Evolutionary conservation across 2,888 invertebrate genomes (phyloP), one percentile per base, ranked within the genome.

Genomic region (Drosophila borborema): DNA sequence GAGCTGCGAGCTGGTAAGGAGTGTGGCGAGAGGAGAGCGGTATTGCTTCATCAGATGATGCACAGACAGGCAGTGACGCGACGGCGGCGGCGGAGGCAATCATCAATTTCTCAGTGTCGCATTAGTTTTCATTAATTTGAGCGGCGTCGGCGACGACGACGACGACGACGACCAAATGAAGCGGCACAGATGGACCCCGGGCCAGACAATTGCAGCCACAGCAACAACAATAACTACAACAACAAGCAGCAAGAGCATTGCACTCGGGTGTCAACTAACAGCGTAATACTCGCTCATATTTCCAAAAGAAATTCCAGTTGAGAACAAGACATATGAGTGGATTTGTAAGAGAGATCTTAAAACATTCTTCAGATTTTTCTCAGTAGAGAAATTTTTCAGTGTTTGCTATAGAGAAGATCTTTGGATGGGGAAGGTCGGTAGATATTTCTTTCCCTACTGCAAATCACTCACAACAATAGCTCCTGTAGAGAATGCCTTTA

Each of bases 81-180:
- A 85, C 86, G 1, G 18, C 48, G 73, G 60, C 83, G 72, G 66
- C 79, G 72, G 64, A 77, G 86, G 88, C 86, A 86, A 86, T 86
- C 90, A 86, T 90, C 90, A 90, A 86, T 86, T 86, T 85, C 85
- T 90, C 86, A 90, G 86, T 89, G 90, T 90, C 90, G 86, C 86
- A 86, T 90, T 90, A 90, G 86, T 90, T 90, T 87, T 89, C 86
- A 90, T 90, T 87, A 88, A 87, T 87, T 90, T 88, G 90, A 87
- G 79, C 88, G 80, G 77, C 89, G 70, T 60, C 86, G 63, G 28
- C 48, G 48, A 49, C 56, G 48, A 74, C 59, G 20, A 20, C 59
- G 20, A 20, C 20, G 20, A 20, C 20, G 59, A 23, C 53, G 64
- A 56, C 67, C 81, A 81, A 81, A 81, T 81, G 79, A 80, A 81